Conservation (phyloP, 2,888 invertebrate species). For the Xestoiulus laeticollis region DNA sequence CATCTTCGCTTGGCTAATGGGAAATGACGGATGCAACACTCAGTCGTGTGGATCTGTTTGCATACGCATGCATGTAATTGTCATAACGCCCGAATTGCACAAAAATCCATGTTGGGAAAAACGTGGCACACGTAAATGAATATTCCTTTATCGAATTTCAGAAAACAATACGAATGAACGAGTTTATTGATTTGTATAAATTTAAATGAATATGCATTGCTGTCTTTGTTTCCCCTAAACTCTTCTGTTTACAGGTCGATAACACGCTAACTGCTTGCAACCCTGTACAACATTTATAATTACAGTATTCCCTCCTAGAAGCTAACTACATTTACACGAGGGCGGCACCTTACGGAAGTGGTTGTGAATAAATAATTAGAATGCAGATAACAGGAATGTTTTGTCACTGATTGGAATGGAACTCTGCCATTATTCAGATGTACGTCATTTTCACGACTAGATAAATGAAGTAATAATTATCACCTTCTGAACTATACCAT, state of each 20-base stretch:
- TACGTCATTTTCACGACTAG: neutral
- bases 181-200: conserved; percentile 31
- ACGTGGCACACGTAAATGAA: conserved; percentile 24
- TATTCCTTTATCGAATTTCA: conserved; percentile 32
- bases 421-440: neutral
- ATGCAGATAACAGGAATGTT: neutral
- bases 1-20: neutral
- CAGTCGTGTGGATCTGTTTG: conserved; percentile 30
- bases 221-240: neutral
- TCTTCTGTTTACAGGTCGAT: neutral
- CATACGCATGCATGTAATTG: conserved; percentile 24
- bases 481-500: too few species aligned
- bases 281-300: neutral
- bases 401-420: neutral
- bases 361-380: neutral
- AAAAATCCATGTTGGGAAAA: conserved; percentile 6
- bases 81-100: neutral
- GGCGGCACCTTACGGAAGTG: conserved; percentile 14
- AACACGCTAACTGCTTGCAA: neutral
- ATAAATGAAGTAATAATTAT: neutral
- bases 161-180: conserved; percentile 34
- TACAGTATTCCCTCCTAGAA: neutral
- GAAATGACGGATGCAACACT: conserved; percentile 35
- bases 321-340: neutral
- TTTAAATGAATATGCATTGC: neutral